Percentiles rank a stretch among this genome's conserved stretches.
phyloP scores from a whole-genome alignment of 2,888 invertebrate genomes.

The Tipula lateralis region DNA sequence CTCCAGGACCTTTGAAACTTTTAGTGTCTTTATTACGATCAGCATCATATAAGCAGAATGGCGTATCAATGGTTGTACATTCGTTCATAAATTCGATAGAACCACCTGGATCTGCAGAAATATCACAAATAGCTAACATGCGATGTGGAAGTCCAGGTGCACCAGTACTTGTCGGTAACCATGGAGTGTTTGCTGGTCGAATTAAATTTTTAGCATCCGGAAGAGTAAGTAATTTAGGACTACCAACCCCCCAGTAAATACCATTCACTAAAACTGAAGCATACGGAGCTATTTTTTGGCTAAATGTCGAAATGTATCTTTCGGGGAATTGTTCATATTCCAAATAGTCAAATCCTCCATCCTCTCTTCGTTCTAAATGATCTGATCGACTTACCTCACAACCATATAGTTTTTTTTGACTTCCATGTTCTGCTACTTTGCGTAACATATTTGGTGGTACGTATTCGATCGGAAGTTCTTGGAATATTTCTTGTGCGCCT shows the following conservation, averaged over 20 bases:
- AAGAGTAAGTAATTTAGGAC: conserved; percentile 92
- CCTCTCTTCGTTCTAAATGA: conserved; percentile 88
- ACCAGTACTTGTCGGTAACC: conserved; percentile 85
- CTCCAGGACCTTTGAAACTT: conserved; percentile 93
- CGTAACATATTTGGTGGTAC: conserved; percentile 91
- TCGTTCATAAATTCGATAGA: conserved; percentile 99
- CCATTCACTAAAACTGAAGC: conserved; percentile 96
- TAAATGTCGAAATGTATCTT: conserved; percentile 91
- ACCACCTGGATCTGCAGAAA: conserved; percentile 97
- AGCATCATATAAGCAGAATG: conserved; percentile 98
- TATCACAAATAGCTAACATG: conserved; percentile 94
- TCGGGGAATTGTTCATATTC: conserved; percentile 93
- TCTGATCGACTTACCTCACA: conserved; percentile 92
- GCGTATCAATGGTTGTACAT: conserved; percentile 98
- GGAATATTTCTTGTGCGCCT: conserved; percentile 87
- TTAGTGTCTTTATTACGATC: conserved; percentile 96
- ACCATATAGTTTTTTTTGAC: conserved; percentile 94
- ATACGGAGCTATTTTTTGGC: conserved; percentile 94
- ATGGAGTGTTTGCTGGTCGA: conserved; percentile 82
- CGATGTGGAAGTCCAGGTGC: conserved; percentile 81
- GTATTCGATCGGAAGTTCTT: conserved; percentile 95
- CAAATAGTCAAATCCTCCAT: conserved; percentile 80
- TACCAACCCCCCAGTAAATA: conserved; percentile 97
- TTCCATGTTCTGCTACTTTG: conserved; percentile 95
- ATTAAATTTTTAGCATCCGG: conserved; percentile 96